Evolutionary conservation across 2,888 invertebrate genomes (phyloP), one percentile per base, ranked within the genome.

Genomic region (Polydrusus cervinus): DNA sequence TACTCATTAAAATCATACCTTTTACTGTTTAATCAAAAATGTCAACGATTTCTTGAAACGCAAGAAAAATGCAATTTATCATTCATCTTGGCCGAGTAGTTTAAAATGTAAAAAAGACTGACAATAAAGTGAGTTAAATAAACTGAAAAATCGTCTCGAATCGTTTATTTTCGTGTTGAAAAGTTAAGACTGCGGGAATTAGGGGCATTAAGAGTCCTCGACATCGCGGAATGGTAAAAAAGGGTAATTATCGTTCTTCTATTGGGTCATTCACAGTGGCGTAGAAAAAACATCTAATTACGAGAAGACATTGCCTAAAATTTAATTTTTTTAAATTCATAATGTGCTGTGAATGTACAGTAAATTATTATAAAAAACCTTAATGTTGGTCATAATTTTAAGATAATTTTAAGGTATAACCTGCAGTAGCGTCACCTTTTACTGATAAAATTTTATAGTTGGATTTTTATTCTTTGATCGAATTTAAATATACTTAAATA

Each of bases 201-300:
- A 79, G 79, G 78, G 78, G 78, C 78, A 78, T 80, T 78, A 79
- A 78, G 75, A 67, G 67, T 70, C 79, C 75, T 78, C 70, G 78
- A 78, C 78, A 78, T 77, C 67, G 72, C 62, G 68, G 67, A 78
- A 78, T 78, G 62, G 62, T 78, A 74, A 78, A 78, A 78, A 79
- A 72, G 79, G 78, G 80, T 76, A 79, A 80, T 80, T 79, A 80
- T 78, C 76, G 51, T 72, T 71, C 69, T 67, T 74, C 72, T 74
- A 64, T 45, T 47, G 60, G 74, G 51, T 65, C 66, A 64, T 60
- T 61, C 8, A 38, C 76, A 75, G 71, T 40, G 70, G 70, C 75
- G 75, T 67, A 40, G 20, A 8, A 40, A n/a, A 25, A 25, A 25
- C 25, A 25, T 25, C 25, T 25, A 1, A 25, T 25, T 25, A 25